Base-by-base conservation (phyloP, 2,888 invertebrate genomes). In the Selenia dentaria region DNA sequence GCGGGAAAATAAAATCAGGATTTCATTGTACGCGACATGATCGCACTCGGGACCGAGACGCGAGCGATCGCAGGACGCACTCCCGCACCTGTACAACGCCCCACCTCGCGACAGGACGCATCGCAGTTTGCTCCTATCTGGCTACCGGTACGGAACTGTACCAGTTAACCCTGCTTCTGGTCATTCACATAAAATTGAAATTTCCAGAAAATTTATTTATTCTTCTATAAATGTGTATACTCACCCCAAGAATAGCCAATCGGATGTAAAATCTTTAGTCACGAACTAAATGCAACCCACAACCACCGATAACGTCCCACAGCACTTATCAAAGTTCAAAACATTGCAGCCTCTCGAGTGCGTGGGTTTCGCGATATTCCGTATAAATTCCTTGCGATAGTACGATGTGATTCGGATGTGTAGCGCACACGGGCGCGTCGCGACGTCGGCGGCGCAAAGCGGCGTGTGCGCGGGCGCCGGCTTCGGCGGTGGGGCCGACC, bases 381-480 rank as follows among this genome's bases (percentile, higher is more conserved):
- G 67, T 67, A 57, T 64, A 64, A 62, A 68, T 68, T 65, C 64
- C 57, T 63, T 59, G 59, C 66, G 67, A 64, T 63, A 69, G 67
- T 61, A 59, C 67, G 67, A 62, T 60, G 62, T 54, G 51, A 63
- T 59, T 64, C 57, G 64, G 59, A 59, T 60, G 58, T 60, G 58
- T 64, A 64, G 77, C 73, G 77, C 79, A 73, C 76, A 68, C 76
- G 83, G 80, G 77, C 77, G 86, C 87, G 87, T 86, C 87, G 88
- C 87, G 86, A 83, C 87, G 86, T 81, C 80, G 84, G 67, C 86
- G 87, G 80, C 80, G 76, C 86, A 76, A 74, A 79, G 81, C 85
- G 79, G 80, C 78, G 67, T 81, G 75, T 79, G 83, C 81, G 82
- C 80, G 68, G 70, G 74, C 79, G 77, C 68, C 64, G 62, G 72